Evolutionary conservation across 2,888 invertebrate species (phyloP).

Genomic region (Ypsolopha sequella): DNA sequence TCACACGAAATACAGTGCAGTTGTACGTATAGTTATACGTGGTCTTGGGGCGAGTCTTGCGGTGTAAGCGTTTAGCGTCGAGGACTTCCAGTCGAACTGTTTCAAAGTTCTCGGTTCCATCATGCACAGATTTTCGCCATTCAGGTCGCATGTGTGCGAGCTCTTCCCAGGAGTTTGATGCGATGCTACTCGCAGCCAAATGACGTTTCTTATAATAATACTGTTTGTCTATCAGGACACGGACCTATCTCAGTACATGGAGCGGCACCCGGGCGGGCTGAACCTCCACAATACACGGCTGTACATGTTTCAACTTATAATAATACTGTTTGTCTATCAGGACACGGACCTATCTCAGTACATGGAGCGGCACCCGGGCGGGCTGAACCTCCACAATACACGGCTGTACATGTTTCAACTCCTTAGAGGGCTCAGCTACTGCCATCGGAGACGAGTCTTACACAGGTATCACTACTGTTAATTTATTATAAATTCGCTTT

Average conservation of each 20-base stretch:
- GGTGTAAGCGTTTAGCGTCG: too few species aligned
- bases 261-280: slow-evolving; percentile 94
- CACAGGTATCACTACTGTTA: slow-evolving; percentile 68
- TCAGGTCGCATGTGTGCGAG: too few species aligned
- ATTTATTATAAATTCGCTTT: too few species aligned
- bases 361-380: slow-evolving; percentile 96
- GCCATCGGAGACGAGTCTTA: slow-evolving; percentile 95
- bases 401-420: slow-evolving; percentile 97
- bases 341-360: slow-evolving; percentile 99
- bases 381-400: slow-evolving; percentile 94
- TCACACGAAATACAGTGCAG: too few species aligned
- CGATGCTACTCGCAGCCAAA: too few species aligned
- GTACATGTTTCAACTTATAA: slow-evolving; percentile 97
- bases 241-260: slow-evolving; percentile 98
- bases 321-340: slow-evolving; percentile 53
- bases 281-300: slow-evolving; percentile 94
- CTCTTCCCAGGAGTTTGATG: too few species aligned
- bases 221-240: slow-evolving; percentile 80
- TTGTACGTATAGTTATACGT: too few species aligned
- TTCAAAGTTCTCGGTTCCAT: too few species aligned
- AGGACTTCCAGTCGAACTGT: too few species aligned
- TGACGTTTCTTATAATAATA: too few species aligned
- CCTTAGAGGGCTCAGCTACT: slow-evolving; percentile 94
- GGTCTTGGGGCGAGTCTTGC: too few species aligned
- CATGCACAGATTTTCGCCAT: too few species aligned